Base-by-base conservation (phyloP, 2,113 vertebrate species). In the Actenoides hombroni region DNA sequence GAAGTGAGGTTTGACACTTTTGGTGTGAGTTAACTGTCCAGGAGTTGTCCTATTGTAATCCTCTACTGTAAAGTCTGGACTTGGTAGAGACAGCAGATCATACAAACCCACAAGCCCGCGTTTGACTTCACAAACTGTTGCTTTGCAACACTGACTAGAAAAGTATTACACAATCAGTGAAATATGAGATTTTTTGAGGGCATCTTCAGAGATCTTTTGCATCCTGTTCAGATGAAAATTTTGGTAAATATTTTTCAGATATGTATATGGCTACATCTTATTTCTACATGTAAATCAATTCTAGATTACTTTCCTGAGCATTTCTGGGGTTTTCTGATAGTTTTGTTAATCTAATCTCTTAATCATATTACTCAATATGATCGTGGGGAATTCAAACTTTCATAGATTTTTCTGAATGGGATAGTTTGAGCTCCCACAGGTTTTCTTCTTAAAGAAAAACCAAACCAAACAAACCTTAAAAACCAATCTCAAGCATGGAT, bases 1-100 rank as follows among this genome's bases (percentile, higher is more conserved):
- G 82, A 88, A 73, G 75, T 78, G 83, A 86, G 28, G 91, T 97
- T 96, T 95, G 33, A 88, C 74, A 67, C 63, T 88, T 60, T 86
- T 18, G 51, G 48, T 77, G 42, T 86, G 57, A 87, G 68, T 75
- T 95, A 78, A 64, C 65, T 96, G 87, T 33, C 61, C 90, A 88
- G 73, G 42, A 95, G 59, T 31, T 95, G 61, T 84, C 56, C 56
- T 82, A 28, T 81, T 94, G 68, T 76, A 68, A 85, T 65, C 10
- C 8, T 7, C 14, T 73, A 95, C 67, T 65, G 49, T 81, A 87
- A 95, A 93, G 3, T 53, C 77, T 88, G 83, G 33, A 67, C 61
- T 75, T 49, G 83, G 75, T 83, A 82, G 70, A 49, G 83, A 89
- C 17, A 94, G 46, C 25, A 90, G 69, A 95, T 93, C 80, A 86